These are phyloP conservation scores for Apodemia zela DNA, from an alignment of 2,888 invertebrate genomes.

Conservation along the genomic window DNA sequence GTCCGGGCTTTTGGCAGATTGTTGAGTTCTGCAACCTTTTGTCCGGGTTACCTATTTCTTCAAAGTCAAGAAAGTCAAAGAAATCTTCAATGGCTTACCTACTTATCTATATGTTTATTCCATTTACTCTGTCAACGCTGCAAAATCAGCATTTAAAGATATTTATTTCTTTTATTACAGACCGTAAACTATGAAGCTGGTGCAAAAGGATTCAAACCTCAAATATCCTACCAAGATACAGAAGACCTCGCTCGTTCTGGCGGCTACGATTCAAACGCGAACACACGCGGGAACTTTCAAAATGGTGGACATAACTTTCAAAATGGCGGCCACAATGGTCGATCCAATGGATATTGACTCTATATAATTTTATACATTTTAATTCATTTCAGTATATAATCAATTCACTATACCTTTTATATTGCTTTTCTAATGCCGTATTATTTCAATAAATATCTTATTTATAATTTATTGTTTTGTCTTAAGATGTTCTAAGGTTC, in stretches of 20 bases:
- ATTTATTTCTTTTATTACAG: slow-evolving; percentile 44
- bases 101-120: too few species aligned
- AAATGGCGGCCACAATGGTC: slow-evolving; percentile 35
- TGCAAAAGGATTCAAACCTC: slow-evolving; percentile 84
- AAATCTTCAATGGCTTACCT: too few species aligned
- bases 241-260: slow-evolving; percentile 47
- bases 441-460: neutral
- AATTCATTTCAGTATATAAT: neutral
- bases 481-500: too few species aligned
- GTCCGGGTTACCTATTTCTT: too few species aligned
- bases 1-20: too few species aligned
- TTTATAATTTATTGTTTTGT: neutral
- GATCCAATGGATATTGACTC: slow-evolving; percentile 37
- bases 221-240: slow-evolving; percentile 82
- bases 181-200: slow-evolving; percentile 86
- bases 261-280: slow-evolving; percentile 59
- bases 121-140: too few species aligned
- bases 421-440: neutral
- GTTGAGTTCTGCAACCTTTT: too few species aligned
- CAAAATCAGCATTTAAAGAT: neutral
- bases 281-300: slow-evolving; percentile 38
- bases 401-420: neutral
- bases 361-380: neutral
- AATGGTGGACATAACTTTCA: slow-evolving; percentile 39
- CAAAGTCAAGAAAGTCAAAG: too few species aligned